Percentiles rank a stretch among this genome's conserved stretches.
Evolutionary conservation across 64 coral and sea anemone genomes (phyloP).

Genomic region (Dendrophyllia cribrosa): DNA sequence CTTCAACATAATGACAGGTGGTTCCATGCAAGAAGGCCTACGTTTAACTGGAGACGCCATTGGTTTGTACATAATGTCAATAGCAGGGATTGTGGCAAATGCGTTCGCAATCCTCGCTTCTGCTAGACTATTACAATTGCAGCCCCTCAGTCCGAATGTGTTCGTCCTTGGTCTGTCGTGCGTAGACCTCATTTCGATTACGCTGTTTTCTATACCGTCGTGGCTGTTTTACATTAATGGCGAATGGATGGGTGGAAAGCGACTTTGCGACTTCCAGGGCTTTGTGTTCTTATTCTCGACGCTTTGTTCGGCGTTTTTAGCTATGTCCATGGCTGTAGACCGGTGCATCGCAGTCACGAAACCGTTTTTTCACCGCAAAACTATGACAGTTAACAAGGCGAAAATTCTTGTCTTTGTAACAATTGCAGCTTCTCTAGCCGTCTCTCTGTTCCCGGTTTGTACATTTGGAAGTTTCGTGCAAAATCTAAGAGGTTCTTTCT

Average conservation of each 20-base stretch:
- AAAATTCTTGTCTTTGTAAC: slow-evolving; percentile 43
- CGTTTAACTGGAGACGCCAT: slow-evolving; percentile 1
- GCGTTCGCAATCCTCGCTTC: slow-evolving; percentile 70
- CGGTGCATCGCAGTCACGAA: slow-evolving; percentile 61
- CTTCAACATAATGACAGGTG: background rate
- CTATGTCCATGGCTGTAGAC: slow-evolving; percentile 84
- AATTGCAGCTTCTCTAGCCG: slow-evolving; percentile 16
- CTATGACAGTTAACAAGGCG: slow-evolving; percentile 60
- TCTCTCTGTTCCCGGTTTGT: slow-evolving; percentile 69
- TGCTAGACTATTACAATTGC: slow-evolving; percentile 38
- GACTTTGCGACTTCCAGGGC: slow-evolving; percentile 87
- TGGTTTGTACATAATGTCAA: slow-evolving; percentile 9
- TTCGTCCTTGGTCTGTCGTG: slow-evolving; percentile 70
- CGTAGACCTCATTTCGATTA: slow-evolving; percentile 55
- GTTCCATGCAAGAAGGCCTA: background rate
- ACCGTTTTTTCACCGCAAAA: slow-evolving; percentile 82
- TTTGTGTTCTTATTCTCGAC: slow-evolving; percentile 85
- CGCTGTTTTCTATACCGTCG: slow-evolving; percentile 60
- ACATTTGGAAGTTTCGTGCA: slow-evolving; percentile 82
- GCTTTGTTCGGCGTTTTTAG: slow-evolving; percentile 79
- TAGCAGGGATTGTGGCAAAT: slow-evolving; percentile 60
- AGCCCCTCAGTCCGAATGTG: slow-evolving; percentile 66
- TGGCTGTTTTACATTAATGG: slow-evolving; percentile 74
- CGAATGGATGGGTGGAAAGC: slow-evolving; percentile 72
- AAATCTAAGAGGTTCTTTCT: slow-evolving; percentile 75